These are phyloP conservation scores for Gasteruption jaculator DNA, from an alignment of 2,888 invertebrate genomes.

Conservation along the genomic window DNA sequence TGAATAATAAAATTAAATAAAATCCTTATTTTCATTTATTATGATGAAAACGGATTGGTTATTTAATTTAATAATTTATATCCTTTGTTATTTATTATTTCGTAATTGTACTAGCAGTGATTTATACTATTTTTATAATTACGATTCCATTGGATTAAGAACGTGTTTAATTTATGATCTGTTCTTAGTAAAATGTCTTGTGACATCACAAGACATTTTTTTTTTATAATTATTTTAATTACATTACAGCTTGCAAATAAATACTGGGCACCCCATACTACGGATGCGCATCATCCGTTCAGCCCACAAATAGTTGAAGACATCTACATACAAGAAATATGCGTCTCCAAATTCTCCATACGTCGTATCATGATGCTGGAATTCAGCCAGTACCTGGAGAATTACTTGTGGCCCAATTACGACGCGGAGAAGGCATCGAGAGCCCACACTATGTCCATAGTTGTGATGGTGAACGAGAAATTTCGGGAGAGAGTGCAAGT, in stretches of 20 bases:
- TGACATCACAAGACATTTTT: neutral
- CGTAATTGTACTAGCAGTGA: too few relatives aligned
- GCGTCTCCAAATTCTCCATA: slow-evolving; percentile 76
- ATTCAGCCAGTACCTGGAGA: slow-evolving; percentile 96
- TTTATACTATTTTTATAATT: too few relatives aligned
- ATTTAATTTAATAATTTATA: slow-evolving; percentile 24
- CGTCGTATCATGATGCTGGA: slow-evolving; percentile 94
- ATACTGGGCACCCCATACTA: slow-evolving; percentile 89
- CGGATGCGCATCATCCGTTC: slow-evolving; percentile 67
- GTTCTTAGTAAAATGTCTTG: too few relatives aligned
- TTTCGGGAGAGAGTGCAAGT: slow-evolving; percentile 94
- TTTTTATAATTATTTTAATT: slow-evolving; percentile 13
- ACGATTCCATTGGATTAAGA: too few relatives aligned
- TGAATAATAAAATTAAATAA: too few relatives aligned
- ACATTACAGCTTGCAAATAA: slow-evolving; percentile 75
- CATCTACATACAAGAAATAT: slow-evolving; percentile 83
- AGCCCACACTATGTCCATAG: slow-evolving; percentile 93
- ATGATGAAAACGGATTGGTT: too few relatives aligned
- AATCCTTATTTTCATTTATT: too few relatives aligned
- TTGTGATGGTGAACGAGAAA: slow-evolving; percentile 98
- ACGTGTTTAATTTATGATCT: too few relatives aligned
- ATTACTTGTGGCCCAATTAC: slow-evolving; percentile 96
- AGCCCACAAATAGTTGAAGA: slow-evolving; percentile 79
- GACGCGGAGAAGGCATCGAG: slow-evolving; percentile 67
- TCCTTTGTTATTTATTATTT: too few relatives aligned